Conservation (phyloP, 2,797 vertebrate species). For the Vultur gryphus region DNA sequence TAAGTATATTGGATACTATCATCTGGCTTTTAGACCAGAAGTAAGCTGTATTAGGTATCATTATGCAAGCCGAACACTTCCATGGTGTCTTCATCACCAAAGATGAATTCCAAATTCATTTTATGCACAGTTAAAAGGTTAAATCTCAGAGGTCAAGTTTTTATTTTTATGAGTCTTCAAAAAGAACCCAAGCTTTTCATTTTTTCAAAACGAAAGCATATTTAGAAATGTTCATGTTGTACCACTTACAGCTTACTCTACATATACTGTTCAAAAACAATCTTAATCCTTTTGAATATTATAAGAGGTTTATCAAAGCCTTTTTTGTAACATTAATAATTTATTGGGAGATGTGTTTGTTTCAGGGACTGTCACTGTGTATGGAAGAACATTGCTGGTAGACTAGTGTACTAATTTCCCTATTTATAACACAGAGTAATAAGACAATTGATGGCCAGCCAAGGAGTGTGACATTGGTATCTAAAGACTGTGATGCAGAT, state of each 20-base stretch:
- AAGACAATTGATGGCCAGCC: constrained; percentile 66
- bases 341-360: background rate
- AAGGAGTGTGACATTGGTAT: constrained; percentile 75
- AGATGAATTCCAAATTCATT: background rate
- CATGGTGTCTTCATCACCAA: background rate
- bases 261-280: background rate
- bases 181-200: background rate
- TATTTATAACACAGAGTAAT: constrained; percentile 73
- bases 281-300: background rate
- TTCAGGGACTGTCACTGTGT: background rate
- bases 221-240: background rate
- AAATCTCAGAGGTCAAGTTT: background rate
- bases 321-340: background rate
- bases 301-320: background rate
- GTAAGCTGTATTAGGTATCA: background rate
- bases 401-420: background rate
- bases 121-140: background rate
- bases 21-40: background rate
- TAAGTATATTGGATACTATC: background rate
- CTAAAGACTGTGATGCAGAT: constrained; percentile 88
- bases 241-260: background rate
- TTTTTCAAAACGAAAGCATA: background rate
- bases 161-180: background rate
- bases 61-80: background rate
- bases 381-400: background rate